Conservation (phyloP, 2,113 vertebrate species). For the Myrmophylax atrothorax region DNA sequence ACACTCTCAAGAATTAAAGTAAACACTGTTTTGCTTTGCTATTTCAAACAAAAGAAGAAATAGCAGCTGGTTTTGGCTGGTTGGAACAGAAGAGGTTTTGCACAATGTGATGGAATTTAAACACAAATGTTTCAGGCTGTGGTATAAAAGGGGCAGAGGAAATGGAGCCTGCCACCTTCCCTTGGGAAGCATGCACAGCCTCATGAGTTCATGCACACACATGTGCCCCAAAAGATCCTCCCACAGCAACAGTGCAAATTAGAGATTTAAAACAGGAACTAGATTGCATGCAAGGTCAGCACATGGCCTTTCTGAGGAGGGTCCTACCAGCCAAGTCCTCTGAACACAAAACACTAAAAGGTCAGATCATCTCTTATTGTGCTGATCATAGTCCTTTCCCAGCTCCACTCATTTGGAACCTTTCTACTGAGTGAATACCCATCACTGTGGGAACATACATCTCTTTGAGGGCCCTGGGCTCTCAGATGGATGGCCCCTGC, state of each 20-base stretch:
- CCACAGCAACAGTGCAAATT: background rate
- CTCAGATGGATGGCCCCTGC: accelerated
- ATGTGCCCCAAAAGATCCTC: background rate
- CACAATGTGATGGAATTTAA: conserved; percentile 12
- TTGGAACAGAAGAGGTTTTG: conserved; percentile 20
- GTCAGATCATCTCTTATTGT: background rate
- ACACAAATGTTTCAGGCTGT: background rate
- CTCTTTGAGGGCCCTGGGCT: background rate
- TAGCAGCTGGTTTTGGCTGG: conserved; percentile 35
- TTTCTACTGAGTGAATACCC: background rate
- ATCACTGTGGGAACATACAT: background rate
- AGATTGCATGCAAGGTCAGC: background rate
- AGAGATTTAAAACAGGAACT: background rate
- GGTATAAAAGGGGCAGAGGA: background rate
- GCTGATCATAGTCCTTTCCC: background rate
- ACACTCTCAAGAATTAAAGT: conserved; percentile 46
- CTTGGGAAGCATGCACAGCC: background rate
- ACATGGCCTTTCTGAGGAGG: background rate
- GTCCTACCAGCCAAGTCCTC: background rate
- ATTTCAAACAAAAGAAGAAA: conserved; percentile 55
- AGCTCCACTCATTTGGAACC: background rate
- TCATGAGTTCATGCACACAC: accelerated
- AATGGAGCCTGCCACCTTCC: background rate
- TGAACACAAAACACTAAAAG: background rate
- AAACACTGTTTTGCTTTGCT: conserved; percentile 24